These are phyloP conservation scores for Lydus trimaculatus DNA, from an alignment of 2,888 invertebrate genomes.

Conservation along the genomic window DNA sequence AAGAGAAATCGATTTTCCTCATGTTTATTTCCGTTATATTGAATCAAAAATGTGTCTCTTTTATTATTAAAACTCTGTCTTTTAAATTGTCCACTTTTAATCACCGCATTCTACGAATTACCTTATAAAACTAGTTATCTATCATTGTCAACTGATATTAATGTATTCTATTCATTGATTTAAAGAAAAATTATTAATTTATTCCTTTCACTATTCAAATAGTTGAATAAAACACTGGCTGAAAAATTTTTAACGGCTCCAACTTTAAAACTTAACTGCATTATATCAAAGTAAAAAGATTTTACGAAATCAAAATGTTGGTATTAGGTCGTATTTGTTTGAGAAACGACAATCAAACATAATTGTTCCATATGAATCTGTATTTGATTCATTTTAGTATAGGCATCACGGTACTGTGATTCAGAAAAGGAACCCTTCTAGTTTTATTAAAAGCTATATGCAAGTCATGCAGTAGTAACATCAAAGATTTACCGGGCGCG, in stretches of 20 bases:
- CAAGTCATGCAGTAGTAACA: slow-evolving; percentile 46
- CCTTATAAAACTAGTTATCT: background rate
- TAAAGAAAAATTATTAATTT: background rate
- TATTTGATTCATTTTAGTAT: slow-evolving; percentile 9
- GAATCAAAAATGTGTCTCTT: too few relatives aligned
- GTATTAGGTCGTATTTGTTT: background rate
- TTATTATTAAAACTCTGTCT: background rate
- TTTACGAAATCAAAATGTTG: too few relatives aligned
- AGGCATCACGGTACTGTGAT: slow-evolving; percentile 26
- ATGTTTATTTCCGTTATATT: too few relatives aligned
- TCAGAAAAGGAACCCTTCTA: slow-evolving; percentile 16
- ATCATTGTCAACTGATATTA: background rate
- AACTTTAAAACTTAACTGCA: background rate
- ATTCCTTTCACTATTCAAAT: background rate
- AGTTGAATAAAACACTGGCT: background rate
- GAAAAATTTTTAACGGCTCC: background rate
- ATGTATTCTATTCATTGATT: slow-evolving; percentile 5
- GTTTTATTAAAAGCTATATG: slow-evolving; percentile 25
- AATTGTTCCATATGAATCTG: slow-evolving; percentile 19
- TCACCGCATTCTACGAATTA: background rate
- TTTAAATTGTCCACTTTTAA: background rate
- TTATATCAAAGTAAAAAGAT: too few relatives aligned
- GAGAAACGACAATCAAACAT: background rate
- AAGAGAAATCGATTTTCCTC: too few relatives aligned
- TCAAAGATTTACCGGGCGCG: slow-evolving; percentile 41